phyloP scores from a whole-genome alignment of 2,797 vertebrate genomes.

The Falco biarmicus region DNA sequence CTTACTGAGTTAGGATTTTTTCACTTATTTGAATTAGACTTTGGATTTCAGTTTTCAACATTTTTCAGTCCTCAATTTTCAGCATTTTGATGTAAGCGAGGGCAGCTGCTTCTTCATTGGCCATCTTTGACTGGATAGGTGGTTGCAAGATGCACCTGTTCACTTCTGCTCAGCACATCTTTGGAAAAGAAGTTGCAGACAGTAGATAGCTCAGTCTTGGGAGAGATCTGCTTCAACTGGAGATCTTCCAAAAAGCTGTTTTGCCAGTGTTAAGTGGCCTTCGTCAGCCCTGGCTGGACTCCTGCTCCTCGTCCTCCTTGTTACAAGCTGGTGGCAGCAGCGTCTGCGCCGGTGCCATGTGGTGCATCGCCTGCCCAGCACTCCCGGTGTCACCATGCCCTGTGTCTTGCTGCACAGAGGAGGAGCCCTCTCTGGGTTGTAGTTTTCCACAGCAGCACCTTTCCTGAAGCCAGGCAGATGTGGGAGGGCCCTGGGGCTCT shows the following conservation, averaged over 20 bases:
- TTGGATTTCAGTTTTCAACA: neutral
- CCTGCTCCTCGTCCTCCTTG: neutral
- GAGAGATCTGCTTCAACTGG: neutral
- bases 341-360: fast-evolving
- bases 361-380: neutral
- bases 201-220: neutral
- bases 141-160: fast-evolving
- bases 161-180: neutral
- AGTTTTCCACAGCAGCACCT: neutral
- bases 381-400: fast-evolving
- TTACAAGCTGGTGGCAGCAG: neutral
- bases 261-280: neutral
- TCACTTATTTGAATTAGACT: neutral
- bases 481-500: neutral
- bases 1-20: neutral
- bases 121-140: neutral
- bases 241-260: neutral
- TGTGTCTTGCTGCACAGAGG: neutral
- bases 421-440: neutral
- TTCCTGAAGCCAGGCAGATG: neutral
- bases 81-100: neutral
- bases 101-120: neutral
- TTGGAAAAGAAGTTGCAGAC: neutral
- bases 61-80: neutral
- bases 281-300: neutral